These are phyloP conservation scores for Dugesia japonica DNA, from an alignment of 2,888 invertebrate species.

Conservation along the genomic window DNA sequence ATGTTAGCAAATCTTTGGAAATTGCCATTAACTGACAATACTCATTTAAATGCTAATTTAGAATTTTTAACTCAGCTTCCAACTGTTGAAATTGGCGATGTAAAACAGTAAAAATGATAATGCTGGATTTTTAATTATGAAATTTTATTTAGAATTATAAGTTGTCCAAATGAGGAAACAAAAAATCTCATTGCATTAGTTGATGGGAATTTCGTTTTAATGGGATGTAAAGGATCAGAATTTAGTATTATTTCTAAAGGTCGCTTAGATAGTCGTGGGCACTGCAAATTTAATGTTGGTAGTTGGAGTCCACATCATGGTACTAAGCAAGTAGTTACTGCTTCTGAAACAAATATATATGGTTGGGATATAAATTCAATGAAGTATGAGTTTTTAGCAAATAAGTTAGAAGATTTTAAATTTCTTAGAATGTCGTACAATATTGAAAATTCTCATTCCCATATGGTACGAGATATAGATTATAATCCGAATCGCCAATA, in stretches of 20 bases:
- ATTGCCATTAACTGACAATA: background rate
- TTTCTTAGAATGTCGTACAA: constrained; percentile 57
- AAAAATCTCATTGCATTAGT: constrained; percentile 60
- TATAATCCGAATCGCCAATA: constrained; percentile 96
- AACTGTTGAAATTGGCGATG: background rate
- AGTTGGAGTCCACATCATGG: constrained; percentile 90
- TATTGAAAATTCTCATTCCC: constrained; percentile 71
- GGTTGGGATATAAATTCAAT: constrained; percentile 27
- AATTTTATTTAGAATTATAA: constrained; percentile 55
- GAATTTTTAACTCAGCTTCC: background rate
- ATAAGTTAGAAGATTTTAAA: background rate
- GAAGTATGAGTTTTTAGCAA: constrained; percentile 17
- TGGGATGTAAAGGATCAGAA: constrained; percentile 52
- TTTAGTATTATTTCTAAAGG: background rate
- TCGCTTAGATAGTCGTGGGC: constrained; percentile 55
- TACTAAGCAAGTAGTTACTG: constrained; percentile 65
- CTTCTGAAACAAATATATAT: constrained; percentile 55
- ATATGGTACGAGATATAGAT: constrained; percentile 72
- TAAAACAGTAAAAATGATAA: constrained; percentile 7
- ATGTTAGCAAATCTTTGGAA: constrained; percentile 1
- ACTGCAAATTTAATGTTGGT: constrained; percentile 64
- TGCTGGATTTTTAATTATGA: too few relatives aligned
- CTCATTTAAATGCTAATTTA: background rate
- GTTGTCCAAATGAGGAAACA: constrained; percentile 64
- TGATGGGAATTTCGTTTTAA: constrained; percentile 61